Conservation (phyloP, 2,113 vertebrate species). For the Cyprinus carpio region DNA sequence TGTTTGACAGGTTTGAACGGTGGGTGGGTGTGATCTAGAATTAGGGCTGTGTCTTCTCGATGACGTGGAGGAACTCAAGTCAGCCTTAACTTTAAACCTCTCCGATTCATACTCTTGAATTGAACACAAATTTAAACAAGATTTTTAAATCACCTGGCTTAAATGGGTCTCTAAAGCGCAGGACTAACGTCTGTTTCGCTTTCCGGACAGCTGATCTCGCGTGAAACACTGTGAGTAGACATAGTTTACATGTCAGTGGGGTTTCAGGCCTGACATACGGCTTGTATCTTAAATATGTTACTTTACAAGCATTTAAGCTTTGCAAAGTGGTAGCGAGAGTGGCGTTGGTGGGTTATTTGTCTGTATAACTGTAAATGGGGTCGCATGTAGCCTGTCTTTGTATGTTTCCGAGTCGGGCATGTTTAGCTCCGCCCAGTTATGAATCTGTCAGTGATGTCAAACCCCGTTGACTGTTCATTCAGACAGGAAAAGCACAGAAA, state of each 20-base stretch:
- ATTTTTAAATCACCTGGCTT: neutral
- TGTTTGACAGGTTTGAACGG: neutral
- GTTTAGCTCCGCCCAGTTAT: slow-evolving; percentile 10
- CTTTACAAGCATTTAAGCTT: neutral
- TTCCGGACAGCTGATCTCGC: slow-evolving; percentile 5
- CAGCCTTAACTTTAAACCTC: slow-evolving; percentile 19
- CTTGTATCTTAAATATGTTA: neutral
- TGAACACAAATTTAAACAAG: neutral
- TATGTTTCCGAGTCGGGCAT: neutral
- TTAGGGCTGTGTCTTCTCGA: slow-evolving; percentile 31
- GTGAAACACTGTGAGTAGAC: slow-evolving; percentile 19
- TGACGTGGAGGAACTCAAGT: slow-evolving; percentile 51
- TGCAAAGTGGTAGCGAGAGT: neutral
- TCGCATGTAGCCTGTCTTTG: neutral
- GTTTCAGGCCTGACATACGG: neutral
- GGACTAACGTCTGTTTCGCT: slow-evolving; percentile 1
- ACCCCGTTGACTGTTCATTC: neutral
- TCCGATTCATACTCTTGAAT: neutral
- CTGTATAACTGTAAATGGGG: neutral
- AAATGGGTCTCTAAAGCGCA: slow-evolving; percentile 6
- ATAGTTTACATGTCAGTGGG: neutral
- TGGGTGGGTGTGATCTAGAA: slow-evolving; percentile 30
- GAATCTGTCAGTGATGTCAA: too few species aligned
- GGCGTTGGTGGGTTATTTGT: neutral
- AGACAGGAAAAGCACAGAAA: neutral